These are phyloP conservation scores for Falcunculus frontatus DNA, from an alignment of 2,113 vertebrate species.

Conservation along the genomic window DNA sequence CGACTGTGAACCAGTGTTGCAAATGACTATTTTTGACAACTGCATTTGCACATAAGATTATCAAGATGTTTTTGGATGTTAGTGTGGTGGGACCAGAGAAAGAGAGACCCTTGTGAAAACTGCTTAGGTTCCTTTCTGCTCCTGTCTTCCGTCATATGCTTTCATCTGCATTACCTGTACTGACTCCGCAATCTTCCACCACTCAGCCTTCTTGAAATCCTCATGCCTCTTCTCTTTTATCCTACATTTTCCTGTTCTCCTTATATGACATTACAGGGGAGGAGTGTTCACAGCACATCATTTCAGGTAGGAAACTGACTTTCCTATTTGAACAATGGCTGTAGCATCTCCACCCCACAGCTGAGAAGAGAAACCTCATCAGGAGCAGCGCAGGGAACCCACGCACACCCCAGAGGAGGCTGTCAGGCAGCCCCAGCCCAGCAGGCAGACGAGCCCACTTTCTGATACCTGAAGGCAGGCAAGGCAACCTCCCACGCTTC, in stretches of 20 bases:
- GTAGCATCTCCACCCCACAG: not conserved
- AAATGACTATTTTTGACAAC: not conserved
- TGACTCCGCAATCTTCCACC: not conserved
- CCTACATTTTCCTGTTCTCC: not conserved
- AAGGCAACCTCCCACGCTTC: not conserved
- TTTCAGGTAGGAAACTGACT: not conserved
- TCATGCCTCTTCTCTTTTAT: not conserved
- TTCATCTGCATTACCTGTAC: not conserved
- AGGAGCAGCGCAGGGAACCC: not conserved
- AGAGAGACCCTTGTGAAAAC: not conserved
- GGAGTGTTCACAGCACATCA: not conserved
- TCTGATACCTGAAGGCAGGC: not conserved
- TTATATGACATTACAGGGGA: not conserved
- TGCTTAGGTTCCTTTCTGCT: not conserved
- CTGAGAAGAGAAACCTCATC: not conserved
- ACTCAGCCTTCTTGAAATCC: not conserved
- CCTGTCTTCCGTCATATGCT: not conserved
- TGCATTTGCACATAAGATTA: not conserved
- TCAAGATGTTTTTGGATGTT: not conserved
- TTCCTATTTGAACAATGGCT: not conserved
- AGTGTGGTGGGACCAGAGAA: not conserved
- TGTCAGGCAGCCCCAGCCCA: not conserved
- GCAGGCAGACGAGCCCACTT: accelerated
- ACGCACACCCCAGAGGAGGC: not conserved
- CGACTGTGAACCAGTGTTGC: not conserved